Percentiles rank a stretch among this genome's conserved stretches.
phyloP scores from a whole-genome alignment of 2,888 invertebrate species.

The Thecocarcelia acutangulata region DNA sequence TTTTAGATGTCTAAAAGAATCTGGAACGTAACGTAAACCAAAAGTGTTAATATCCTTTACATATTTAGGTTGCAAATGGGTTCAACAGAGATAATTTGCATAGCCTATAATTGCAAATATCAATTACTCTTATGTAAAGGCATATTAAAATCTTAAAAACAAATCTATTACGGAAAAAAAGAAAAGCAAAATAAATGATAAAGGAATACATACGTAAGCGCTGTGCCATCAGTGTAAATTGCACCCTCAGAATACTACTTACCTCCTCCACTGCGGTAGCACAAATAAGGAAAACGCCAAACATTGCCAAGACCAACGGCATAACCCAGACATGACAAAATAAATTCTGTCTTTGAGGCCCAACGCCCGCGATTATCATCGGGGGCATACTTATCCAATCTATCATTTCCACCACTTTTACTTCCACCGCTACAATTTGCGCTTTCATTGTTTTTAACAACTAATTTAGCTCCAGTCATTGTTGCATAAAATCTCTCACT shows the following conservation, averaged over 20 bases:
- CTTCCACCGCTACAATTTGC: conserved; percentile 14
- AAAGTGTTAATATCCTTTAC: too few species aligned
- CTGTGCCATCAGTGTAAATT: too few species aligned
- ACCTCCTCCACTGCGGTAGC: conserved; percentile 93
- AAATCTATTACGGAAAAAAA: too few species aligned
- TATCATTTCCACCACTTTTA: background rate
- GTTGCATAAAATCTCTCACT: conserved; percentile 3
- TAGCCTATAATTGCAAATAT: too few species aligned
- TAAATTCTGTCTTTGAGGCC: conserved; percentile 89
- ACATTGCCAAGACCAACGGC: conserved; percentile 93
- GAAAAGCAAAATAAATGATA: too few species aligned
- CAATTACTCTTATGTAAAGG: too few species aligned
- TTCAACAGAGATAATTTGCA: too few species aligned
- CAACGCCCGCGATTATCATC: conserved; percentile 84
- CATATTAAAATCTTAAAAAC: too few species aligned
- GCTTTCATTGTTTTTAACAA: conserved; percentile 6
- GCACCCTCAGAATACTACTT: conserved; percentile 68
- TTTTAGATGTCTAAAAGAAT: too few species aligned
- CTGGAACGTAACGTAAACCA: too few species aligned
- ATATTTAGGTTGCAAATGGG: too few species aligned
- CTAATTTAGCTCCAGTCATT: conserved; percentile 42
- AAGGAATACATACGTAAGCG: too few species aligned
- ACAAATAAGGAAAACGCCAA: conserved; percentile 93
- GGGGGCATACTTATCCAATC: conserved; percentile 57
- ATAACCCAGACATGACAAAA: conserved; percentile 91